phyloP scores from a whole-genome alignment of 2,888 invertebrate species.

The Drosophila anomelani region DNA sequence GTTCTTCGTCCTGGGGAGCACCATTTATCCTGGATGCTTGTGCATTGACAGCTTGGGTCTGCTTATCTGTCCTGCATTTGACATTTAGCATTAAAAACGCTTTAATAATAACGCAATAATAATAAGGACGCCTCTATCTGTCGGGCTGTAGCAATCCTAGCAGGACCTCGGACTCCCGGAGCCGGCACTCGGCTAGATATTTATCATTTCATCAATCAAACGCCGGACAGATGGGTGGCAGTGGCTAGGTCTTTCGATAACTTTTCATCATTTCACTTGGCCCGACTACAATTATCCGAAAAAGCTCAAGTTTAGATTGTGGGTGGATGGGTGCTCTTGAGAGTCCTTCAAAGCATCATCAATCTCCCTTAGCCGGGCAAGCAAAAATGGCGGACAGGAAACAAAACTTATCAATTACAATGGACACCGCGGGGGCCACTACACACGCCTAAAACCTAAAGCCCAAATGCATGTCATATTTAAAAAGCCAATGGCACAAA shows the following conservation, averaged over 20 bases:
- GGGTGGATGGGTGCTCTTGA: constrained; percentile 9
- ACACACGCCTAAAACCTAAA: constrained; percentile 59
- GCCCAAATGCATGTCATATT: constrained; percentile 80
- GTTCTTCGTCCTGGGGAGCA: constrained; percentile 32
- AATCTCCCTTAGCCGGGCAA: constrained; percentile 73
- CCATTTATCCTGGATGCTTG: constrained; percentile 39
- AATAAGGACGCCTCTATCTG: constrained; percentile 61
- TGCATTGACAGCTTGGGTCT: constrained; percentile 76
- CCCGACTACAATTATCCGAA: constrained; percentile 70
- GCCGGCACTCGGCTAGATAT: constrained; percentile 66
- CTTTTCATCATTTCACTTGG: constrained; percentile 76
- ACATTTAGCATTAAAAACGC: constrained; percentile 81
- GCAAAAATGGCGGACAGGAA: constrained; percentile 63
- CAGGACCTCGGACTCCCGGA: constrained; percentile 20
- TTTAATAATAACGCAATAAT: constrained; percentile 80
- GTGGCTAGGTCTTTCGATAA: constrained; percentile 54
- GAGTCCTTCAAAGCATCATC: constrained; percentile 78
- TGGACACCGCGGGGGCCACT: constrained; percentile 54
- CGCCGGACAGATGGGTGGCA: constrained; percentile 46
- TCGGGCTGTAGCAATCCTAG: constrained; percentile 57
- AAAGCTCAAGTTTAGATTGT: constrained; percentile 38
- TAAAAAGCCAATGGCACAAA: constrained; percentile 66
- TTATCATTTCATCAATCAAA: constrained; percentile 81
- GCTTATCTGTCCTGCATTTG: constrained; percentile 81
- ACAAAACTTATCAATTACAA: constrained; percentile 78